Evolutionary conservation across 2,888 invertebrate genomes (phyloP).

Genomic region (Caenorhabditis drosophilae): DNA sequence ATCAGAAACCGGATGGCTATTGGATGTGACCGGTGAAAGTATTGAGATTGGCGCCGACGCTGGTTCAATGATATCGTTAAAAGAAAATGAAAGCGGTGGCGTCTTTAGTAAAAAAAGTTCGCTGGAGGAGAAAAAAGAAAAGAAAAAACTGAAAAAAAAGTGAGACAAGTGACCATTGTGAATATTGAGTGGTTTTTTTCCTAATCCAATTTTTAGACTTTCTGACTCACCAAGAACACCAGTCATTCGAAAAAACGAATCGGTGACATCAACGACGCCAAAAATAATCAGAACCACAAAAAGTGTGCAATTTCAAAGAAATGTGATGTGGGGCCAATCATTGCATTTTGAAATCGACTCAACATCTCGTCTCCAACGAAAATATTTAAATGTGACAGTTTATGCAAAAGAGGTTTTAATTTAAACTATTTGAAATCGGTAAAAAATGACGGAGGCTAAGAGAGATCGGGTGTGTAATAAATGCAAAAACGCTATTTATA

Average conservation of each 20-base stretch:
- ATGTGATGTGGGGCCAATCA: conserved; percentile 65
- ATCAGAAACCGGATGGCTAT: conserved; percentile 2
- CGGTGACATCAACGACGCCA: neutral
- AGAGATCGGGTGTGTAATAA: no score
- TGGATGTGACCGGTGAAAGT: conserved; percentile 26
- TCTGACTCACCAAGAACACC: conserved; percentile 32
- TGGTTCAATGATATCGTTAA: conserved; percentile 6
- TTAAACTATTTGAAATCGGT: no score
- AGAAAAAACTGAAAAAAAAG: conserved; percentile 38
- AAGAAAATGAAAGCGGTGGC: neutral
- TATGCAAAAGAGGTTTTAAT: conserved; percentile 42
- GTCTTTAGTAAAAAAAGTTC: conserved; percentile 38
- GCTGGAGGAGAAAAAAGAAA: conserved; percentile 42
- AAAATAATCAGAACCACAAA: conserved; percentile 33
- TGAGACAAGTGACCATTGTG: no score
- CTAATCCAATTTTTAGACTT: no score
- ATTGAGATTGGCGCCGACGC: conserved; percentile 34
- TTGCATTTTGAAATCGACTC: conserved; percentile 55
- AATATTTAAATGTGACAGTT: conserved; percentile 61
- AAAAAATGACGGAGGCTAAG: no score
- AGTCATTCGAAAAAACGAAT: neutral
- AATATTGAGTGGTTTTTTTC: no score
- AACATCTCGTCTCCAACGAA: neutral
- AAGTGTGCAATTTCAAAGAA: conserved; percentile 39
- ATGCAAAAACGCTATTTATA: no score